Evolutionary conservation across 2,797 vertebrate genomes (phyloP), one percentile per base, ranked within the genome.

Genomic region (Erpetoichthys calabaricus): DNA sequence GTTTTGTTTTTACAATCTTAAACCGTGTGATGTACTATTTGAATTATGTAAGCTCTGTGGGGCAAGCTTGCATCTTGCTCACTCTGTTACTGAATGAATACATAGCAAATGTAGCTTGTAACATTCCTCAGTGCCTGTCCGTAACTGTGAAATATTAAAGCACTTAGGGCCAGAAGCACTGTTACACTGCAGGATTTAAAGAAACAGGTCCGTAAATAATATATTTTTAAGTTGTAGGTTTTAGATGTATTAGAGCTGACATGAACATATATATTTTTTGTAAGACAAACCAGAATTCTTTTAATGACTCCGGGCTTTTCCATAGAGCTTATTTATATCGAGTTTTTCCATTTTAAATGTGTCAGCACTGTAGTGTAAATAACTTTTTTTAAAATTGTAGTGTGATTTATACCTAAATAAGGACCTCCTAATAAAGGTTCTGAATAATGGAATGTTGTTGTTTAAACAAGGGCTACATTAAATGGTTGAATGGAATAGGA

Each of bases 291-390:
- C 84, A 87, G 82, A 90, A 83, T 83, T 88, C 79, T 84, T 86
- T 84, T 85, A 80, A 86, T 77, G 79, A 88, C 83, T 86, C 86
- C 84, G 81, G 84, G 80, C 83, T 86, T 88, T 89, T 87, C 89
- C 85, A 86, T 85, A 87, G 84, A 89, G 81, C 85, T 93, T 92
- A 93, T 96, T 94, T 95, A 95, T 94, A 89, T 84, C 75, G 72
- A 76, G 79, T 83, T 66, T 71, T 87, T 87, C 83, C 84, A 89
- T 90, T 91, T 87, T 80, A 86, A 88, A 86, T 86, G 75, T 82
- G 89, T 93, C 91, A 90, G 90, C 91, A 92, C 89, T 92, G 91
- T 97, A 90, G 89, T 94, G 90, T 95, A 95, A 85, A 94, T 93
- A 95, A 85, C 68, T 86, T 90, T 90, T 84, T 87, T 89, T 85